Base-by-base conservation (phyloP, 2,888 invertebrate species). In the Torymus aiolomorphi region DNA sequence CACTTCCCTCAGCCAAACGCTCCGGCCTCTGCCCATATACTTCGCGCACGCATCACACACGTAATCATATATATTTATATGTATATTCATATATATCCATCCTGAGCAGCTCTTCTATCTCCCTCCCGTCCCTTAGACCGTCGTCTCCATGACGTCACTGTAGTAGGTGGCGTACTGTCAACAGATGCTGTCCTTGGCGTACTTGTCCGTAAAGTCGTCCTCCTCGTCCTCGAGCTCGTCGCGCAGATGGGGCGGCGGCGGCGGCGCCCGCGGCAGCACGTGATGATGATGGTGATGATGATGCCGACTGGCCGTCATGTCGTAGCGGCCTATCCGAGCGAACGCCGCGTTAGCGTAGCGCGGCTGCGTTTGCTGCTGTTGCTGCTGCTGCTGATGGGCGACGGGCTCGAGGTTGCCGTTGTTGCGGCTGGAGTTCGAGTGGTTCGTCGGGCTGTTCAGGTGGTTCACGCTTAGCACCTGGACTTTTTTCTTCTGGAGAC, bases 141-240 rank as follows among this genome's bases (percentile, higher is more conserved):
- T 89, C 81, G 90, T 90, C 87, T 90, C 90, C 84, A 90, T 87
- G 86, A 78, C 78, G 67, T 78, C 80, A 31, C 31, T 52, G 77
- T 89, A 87, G 81, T 86, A 86, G 82, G 87, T 88, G 89, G 89
- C 90, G 90, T 90, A 89, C 91, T 93, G 94, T 95, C 94, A 94
- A 94, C 94, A 94, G 91, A 94, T 94, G 89, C 93, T 94, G 88
- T 94, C 94, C 90, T 94, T 94, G 83, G 94, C 92, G 86, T 94
- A 90, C 85, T 89, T 90, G 76, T 89, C 89, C 81, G 63, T 71
- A 42, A 65, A 69, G 12, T 70, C 63, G 24, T 82, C 71, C n/a
- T 78, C 76, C 24, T 76, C 72, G 52, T 76, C 74, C 31, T 82
- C 80, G 54, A 75, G 74, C 0, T 67, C 65, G 62, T 66, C 69